Conservation (phyloP, 2,797 vertebrate species). For the Chaunax sp. region DNA sequence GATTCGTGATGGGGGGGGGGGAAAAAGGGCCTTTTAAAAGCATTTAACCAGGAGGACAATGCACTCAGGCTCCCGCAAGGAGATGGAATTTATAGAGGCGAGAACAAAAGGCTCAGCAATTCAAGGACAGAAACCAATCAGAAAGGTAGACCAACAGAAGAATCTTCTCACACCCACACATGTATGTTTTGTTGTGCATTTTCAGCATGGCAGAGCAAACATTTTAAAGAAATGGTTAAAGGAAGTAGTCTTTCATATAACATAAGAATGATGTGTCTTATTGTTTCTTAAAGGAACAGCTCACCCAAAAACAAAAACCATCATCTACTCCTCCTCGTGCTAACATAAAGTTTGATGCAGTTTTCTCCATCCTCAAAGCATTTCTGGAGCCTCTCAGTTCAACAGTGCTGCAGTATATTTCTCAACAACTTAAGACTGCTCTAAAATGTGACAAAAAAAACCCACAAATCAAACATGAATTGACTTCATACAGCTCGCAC, state of each 20-base stretch:
- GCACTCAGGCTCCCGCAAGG: slow-evolving; percentile 21
- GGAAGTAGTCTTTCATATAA: not conserved
- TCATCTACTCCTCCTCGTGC: too few relatives aligned
- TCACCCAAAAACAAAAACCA: too few relatives aligned
- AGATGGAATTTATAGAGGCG: slow-evolving; percentile 25
- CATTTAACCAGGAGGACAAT: slow-evolving; percentile 43
- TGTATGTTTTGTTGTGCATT: slow-evolving; percentile 4
- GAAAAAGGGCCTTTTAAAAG: slow-evolving; percentile 35
- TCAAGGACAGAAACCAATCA: slow-evolving; percentile 48
- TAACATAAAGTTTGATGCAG: too few relatives aligned
- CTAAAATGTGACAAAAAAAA: too few relatives aligned
- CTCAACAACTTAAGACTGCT: too few relatives aligned
- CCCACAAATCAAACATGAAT: too few relatives aligned
- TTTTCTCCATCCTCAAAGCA: too few relatives aligned
- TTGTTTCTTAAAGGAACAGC: not conserved
- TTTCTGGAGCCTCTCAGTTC: too few relatives aligned
- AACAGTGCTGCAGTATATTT: too few relatives aligned
- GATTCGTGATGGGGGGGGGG: slow-evolving; percentile 40
- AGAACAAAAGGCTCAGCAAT: slow-evolving; percentile 15
- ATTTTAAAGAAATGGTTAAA: not conserved
- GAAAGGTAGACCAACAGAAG: not conserved
- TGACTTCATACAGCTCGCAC: too few relatives aligned
- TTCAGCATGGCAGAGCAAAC: not conserved
- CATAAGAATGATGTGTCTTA: not conserved
- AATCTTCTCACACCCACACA: not conserved